Base-by-base conservation (phyloP, 1,140 invertebrate genomes). In the Lamellibrachia luymesi region DNA sequence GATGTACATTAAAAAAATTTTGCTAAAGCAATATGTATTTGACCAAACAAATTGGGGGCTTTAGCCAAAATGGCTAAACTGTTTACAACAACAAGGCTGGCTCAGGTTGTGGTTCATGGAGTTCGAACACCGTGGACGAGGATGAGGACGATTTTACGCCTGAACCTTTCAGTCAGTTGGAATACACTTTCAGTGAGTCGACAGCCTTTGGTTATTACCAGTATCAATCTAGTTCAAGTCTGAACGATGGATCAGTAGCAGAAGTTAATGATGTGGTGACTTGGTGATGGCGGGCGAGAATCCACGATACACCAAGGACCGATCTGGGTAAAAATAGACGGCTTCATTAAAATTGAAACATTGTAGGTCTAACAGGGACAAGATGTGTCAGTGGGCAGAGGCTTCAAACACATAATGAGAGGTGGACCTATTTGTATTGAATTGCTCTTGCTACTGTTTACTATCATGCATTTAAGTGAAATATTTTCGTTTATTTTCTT, bases 281-380 rank as follows among this genome's bases (percentile, higher is more conserved):
- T 80, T 80, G 64, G 17, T 22, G 25, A 80, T 22, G 13, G 8
- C 4, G 64, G 64, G 64, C 25, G 64, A 22, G 64, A 80, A 80
- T 17, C 64, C 17, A 22, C 64, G 0, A 80, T 80, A 80, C 64
- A 22, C 64, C 5, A 22, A 80, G 64, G 64, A 80, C 64, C 4
- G 64, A 80, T 22, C 64, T 80, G 64, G 64, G 64, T 80, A 80
- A 80, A 80, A 80, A 80, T 80, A 80, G 64, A 17, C 64, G 64
- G 64, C 64, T 80, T 80, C 64, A 80, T 80, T 80, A 80, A 80
- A 80, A 80, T 80, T 80, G 64, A 80, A 80, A 80, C 64, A 80
- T 22, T 17, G 64, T 80, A 80, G 64, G 64, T 80, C 64, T 80
- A 80, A 80, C 64, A 80, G 13, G 17, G 17, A 8, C 17, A 17